Evolutionary conservation across 2,888 invertebrate genomes (phyloP), one percentile per base, ranked within the genome.

Genomic region (Helleia helle): DNA sequence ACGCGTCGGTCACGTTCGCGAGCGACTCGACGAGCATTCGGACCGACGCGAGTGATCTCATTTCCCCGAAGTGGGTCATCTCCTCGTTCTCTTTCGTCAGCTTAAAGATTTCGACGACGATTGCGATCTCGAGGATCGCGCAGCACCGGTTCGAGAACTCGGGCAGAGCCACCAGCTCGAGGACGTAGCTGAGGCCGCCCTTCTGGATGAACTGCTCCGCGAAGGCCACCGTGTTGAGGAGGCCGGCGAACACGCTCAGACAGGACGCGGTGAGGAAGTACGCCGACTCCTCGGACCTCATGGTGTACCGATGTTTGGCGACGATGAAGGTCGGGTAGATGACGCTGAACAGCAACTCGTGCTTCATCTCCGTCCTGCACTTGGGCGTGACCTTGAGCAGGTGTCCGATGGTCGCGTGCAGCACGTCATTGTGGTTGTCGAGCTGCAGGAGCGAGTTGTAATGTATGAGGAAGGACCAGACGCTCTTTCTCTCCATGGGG

Each of bases 271-370:
- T 80, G 1, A 89, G 64, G 51, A 89, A 89, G 45, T 87, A 87
- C 0, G 87, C 79, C 0, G 77, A 63, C n/a, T 86, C 83, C 11
- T 75, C 76, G 42, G 72, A 64, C 2, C 72, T 64, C 29, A 77
- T 77, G 11, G 79, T 72, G 50, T 86, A 88, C 41, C 73, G 60
- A 36, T 73, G 73, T 50, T 87, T 87, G 0, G 87, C 81, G 4
- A 80, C 86, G 7, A 88, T 68, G 50, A 90, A 89, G 0, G 86
- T 87, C 0, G 89, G 89, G 54, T 88, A 88, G 38, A 89, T 87
- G 1, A 90, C 88, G 38, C 83, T 77, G 47, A 88, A 86, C 0
- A 90, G 72, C 11, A 90, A 62, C 50, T 89, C 88, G 27, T 83
- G 79, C 47, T 86, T 87, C 55, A 89, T 86, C 44, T 84, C 76